Conservation (phyloP, 92 coral and sea anemone genomes). For the Zoanthus gigantus region DNA sequence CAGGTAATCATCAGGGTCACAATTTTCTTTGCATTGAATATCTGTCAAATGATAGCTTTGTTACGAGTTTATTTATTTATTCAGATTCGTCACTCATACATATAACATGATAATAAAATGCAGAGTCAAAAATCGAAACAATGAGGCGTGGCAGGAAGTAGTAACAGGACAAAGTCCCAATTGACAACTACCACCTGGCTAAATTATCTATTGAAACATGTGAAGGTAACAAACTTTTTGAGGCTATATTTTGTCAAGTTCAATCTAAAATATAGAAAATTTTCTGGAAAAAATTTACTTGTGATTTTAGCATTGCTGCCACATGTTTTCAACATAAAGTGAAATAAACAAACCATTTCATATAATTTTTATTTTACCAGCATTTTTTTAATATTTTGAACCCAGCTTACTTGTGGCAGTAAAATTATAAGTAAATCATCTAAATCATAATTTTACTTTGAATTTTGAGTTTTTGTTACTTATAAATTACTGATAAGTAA, state of each 20-base stretch:
- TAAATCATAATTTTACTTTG: slow-evolving; percentile 7
- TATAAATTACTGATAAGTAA: not conserved
- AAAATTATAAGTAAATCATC: slow-evolving; percentile 10
- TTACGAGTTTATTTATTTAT: not conserved
- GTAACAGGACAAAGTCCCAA: no score
- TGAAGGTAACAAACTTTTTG: slow-evolving; percentile 18
- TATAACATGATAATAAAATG: no score
- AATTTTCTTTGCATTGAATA: not conserved
- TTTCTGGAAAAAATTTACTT: not conserved
- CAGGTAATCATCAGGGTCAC: not conserved
- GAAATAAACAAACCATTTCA: slow-evolving; percentile 36
- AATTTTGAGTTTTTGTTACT: not conserved
- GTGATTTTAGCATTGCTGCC: slow-evolving; percentile 14
- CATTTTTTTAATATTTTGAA: slow-evolving; percentile 17
- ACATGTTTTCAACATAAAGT: slow-evolving; percentile 22
- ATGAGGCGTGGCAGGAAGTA: no score
- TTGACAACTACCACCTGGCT: no score
- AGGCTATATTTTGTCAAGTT: slow-evolving; percentile 27
- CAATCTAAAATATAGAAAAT: not conserved
- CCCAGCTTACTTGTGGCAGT: slow-evolving; percentile 10
- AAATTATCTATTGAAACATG: slow-evolving; percentile 19
- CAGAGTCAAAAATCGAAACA: no score
- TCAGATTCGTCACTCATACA: no score
- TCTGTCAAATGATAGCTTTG: slow-evolving; percentile 11
- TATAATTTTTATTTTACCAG: slow-evolving; percentile 12